Evolutionary conservation across 37 sponge, comb jelly and placozoan genomes (phyloP), one percentile per base, ranked within the genome.

Genomic region (Oscarella lobularis): DNA sequence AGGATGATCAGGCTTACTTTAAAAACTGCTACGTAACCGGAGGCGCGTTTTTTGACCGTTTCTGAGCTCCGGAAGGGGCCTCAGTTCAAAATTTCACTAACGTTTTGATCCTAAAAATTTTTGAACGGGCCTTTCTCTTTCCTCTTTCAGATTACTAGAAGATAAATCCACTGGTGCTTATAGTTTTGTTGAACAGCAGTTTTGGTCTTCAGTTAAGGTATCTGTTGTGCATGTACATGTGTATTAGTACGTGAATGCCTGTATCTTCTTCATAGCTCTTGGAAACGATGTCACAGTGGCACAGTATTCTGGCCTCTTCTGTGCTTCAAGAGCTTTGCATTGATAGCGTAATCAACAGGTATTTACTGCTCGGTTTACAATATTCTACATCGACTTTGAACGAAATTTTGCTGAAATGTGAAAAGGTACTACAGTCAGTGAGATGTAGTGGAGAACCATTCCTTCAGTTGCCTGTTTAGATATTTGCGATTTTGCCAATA

Each of bases 221-320:
- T n/a, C n/a, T n/a, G n/a, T 48, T 27, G 60, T 48, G 9, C 14
- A 48, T 20, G 9, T 9, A 20, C 60, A 48, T 20, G 20, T 48
- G 20, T 20, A 48, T 27, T 48, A 9, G 20, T 27, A 27, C 20
- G 9, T 9, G 14, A 9, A 20, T 48, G 60, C 14, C 20, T 48
- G 20, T 27, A 48, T 9, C 20, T 48, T 9, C 20, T 48, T 9
- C 38, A 2, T 41, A 83, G 74, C 73, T 90, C 65, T 71, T 87
- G 31, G 75, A 69, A 68, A 90, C 83, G 71, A 75, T 90, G 66
- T 60, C 79, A 14, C 48, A 66, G 39, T 87, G 84, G 87, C 32
- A 70, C 6, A 83, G 83, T 35, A 66, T 85, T 35, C 9, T 86
- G 40, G 36, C 76, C 9, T 9, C 9, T 20, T 48, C 60, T 48